A percentile compares a stretch with the other conserved stretches of the same genome.
Conservation (phyloP, 2,113 vertebrate species). For the Phyllostomus discolor region DNA sequence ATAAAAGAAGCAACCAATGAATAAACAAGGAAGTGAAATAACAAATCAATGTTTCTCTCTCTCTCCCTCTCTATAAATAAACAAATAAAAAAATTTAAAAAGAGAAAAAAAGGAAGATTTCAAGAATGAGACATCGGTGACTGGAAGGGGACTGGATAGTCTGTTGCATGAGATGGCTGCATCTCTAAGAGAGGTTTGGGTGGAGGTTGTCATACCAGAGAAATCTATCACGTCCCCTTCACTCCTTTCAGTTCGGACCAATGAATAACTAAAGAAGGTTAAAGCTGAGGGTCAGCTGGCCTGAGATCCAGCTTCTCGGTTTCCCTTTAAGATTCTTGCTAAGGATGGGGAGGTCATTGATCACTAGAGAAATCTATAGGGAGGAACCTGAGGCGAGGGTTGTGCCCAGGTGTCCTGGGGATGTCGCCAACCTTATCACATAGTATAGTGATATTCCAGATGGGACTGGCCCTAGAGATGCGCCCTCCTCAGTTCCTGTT, state of each 20-base stretch:
- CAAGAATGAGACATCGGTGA: too few relatives aligned
- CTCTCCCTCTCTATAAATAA: too few relatives aligned
- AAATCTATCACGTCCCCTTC: background rate
- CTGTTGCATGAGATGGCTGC: background rate
- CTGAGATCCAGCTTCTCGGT: background rate
- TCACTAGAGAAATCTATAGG: background rate
- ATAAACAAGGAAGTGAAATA: too few relatives aligned
- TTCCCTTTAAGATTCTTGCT: background rate
- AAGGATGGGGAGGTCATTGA: background rate
- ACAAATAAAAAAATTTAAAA: too few relatives aligned
- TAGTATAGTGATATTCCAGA: background rate
- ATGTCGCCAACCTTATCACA: background rate
- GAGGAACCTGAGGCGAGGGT: background rate
- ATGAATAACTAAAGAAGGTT: background rate
- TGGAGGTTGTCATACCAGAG: background rate
- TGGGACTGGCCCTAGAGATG: background rate
- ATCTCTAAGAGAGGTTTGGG: background rate
- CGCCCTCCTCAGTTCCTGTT: background rate
- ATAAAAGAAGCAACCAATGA: too few relatives aligned
- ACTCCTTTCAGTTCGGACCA: background rate
- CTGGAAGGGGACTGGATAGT: background rate
- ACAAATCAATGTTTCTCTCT: too few relatives aligned
- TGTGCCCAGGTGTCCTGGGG: background rate
- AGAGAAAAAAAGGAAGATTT: too few relatives aligned
- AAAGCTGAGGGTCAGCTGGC: background rate